Base-by-base conservation (phyloP, 2,113 vertebrate species). In the Urocolius indicus region DNA sequence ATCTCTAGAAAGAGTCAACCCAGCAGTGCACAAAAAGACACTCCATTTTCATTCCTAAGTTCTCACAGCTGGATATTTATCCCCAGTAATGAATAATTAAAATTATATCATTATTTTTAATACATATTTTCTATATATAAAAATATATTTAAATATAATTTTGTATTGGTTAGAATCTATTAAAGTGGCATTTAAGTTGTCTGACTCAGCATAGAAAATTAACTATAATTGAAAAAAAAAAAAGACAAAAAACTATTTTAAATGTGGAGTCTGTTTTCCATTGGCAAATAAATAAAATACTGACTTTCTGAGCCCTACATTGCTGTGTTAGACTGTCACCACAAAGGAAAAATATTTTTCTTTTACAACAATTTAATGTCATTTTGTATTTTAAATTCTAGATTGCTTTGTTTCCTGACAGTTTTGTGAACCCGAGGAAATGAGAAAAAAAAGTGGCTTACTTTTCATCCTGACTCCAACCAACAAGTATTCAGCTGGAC, bases 21-120 rank as follows among this genome's bases (percentile, higher is more conserved):
- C 21, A 75, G 20, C 41, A 83, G 29, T 45, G 57, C 30, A 69
- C 36, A 77, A 5, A 87, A 62, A 45, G 11, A 45, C 15, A 27
- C 15, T 57, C 88, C 30, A 32, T 75, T 78, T 36, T 67, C 57
- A 51, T 21, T 49, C 75, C 21, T 80, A 5, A 72, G 26, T 74
- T 84, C 51, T 77, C 22, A 74, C 59, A 72, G 43, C 87, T 69
- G 17, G 27, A 59, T 13, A 21, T 49, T 69, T 41, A 72, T 61
- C 95, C 67, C 16, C 21, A 90, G 67, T 88, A 94, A 81, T 65
- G 46, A 57, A 82, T 45, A 78, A 38, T 80, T 94, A 94, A 95
- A 80, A 90, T 30, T 58, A 65, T 74, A 91, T 86, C 13, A 84
- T 94, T 77, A 87, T 85, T 67, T 91, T 80, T 68, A 41, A 41